Evolutionary conservation across 2,888 invertebrate genomes (phyloP).

Genomic region (Marronus borbonicus): DNA sequence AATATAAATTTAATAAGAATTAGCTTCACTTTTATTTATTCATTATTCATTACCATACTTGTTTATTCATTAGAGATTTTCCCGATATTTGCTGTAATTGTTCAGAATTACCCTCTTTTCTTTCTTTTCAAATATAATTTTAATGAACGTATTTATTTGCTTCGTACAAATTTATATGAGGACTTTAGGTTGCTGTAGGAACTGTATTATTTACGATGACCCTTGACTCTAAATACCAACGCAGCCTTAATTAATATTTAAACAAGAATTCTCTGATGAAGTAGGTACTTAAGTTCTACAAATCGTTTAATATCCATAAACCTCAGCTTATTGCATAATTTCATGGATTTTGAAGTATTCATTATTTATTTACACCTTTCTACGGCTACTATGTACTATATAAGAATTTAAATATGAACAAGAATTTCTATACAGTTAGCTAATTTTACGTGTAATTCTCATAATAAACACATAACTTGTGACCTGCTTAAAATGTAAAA

Average conservation of each 20-base stretch:
- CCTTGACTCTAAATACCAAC: background rate
- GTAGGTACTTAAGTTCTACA: background rate
- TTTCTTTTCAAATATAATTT: background rate
- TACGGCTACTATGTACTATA: too few species aligned
- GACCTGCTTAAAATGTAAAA: too few species aligned
- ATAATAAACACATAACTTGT: too few species aligned
- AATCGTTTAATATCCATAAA: constrained; percentile 2
- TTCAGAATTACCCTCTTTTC: background rate
- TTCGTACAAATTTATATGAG: background rate
- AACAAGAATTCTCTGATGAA: constrained; percentile 6
- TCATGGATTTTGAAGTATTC: background rate
- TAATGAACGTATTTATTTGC: constrained; percentile 1
- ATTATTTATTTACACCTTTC: too few species aligned
- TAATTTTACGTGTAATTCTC: too few species aligned
- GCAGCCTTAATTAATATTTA: background rate
- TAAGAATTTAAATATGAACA: too few species aligned
- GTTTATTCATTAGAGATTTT: too few species aligned
- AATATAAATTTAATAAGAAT: too few species aligned
- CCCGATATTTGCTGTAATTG: too few species aligned
- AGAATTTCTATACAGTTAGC: too few species aligned
- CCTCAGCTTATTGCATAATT: background rate
- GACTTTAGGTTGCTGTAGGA: background rate
- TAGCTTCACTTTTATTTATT: too few species aligned
- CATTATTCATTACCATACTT: too few species aligned
- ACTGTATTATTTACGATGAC: background rate